These are phyloP conservation scores for Polylopha cassiicola DNA, from an alignment of 2,888 invertebrate genomes.

Conservation along the genomic window DNA sequence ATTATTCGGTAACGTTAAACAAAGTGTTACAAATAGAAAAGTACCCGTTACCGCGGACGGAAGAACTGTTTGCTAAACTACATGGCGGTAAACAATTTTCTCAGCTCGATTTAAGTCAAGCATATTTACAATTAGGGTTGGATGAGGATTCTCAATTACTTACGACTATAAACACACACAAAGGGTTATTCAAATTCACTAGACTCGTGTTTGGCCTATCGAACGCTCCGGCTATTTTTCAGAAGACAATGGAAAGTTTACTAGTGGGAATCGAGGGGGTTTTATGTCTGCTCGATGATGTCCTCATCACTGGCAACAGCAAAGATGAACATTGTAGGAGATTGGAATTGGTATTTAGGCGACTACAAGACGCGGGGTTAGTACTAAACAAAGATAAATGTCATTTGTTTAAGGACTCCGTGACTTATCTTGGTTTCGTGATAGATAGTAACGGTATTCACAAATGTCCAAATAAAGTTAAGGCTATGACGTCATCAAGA, in stretches of 20 bases:
- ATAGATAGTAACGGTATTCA: neutral
- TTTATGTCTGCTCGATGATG: neutral
- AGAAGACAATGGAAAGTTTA: neutral
- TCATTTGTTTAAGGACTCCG: neutral
- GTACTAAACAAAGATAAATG: neutral
- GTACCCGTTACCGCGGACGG: no score
- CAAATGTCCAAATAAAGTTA: neutral
- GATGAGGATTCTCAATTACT: neutral
- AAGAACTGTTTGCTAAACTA: neutral
- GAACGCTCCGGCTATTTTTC: constrained; percentile 1
- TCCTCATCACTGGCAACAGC: neutral
- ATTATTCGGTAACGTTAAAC: neutral
- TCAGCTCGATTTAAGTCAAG: neutral
- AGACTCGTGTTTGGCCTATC: neutral
- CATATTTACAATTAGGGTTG: neutral
- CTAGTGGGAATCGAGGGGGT: neutral
- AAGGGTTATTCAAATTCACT: neutral
- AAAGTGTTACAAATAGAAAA: neutral
- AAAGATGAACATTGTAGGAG: neutral
- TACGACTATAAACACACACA: neutral
- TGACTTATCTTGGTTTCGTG: neutral
- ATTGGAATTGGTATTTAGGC: neutral
- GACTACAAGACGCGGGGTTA: neutral
- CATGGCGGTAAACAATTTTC: constrained; percentile 3
- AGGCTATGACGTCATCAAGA: neutral